Evolutionary conservation across 2,797 vertebrate species (phyloP), one percentile per base, ranked within the genome.

Genomic region (Apogon talboti): DNA sequence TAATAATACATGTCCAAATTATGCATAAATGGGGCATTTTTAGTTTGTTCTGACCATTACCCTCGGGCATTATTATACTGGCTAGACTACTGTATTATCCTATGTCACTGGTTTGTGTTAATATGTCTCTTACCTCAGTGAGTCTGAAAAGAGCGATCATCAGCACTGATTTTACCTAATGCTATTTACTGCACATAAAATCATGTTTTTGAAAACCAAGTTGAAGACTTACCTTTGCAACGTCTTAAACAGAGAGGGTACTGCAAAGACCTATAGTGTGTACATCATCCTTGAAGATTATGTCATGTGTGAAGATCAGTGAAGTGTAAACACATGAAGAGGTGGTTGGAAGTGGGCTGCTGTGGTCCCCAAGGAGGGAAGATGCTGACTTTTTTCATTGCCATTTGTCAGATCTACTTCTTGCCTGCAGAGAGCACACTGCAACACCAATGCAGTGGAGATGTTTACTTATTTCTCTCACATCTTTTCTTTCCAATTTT

Each of bases 281-380:
- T 65, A 71, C 62, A 79, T 73, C 64, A 77, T 52, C 69, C 56
- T 73, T 79, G 73, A 75, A 69, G 70, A 79, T 67, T 74, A 78
- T 49, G 45, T 59, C 71, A 68, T 47, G 55, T 79, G 78, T 81
- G 57, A 87, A 79, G 70, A 58, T 75, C 68, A 72, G 58, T 68
- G 66, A 76, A 55, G 79, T 44, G 19, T 60, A 76, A 78, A 71
- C 63, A 59, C 51, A 68, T 60, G 19, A 67, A 60, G 62, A 71
- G 48, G 52, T 42, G 46, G 66, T 70, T 67, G 57, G 47, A 70
- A 60, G n/a, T 64, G 43, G 40, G 56, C 58, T 57, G 54, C 15
- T 43, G 40, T 37, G 59, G 49, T 79, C 56, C 57, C 76, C 3
- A 46, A 70, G 76, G 71, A 69, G 41, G 40, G 55, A 51, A 24